These are phyloP conservation scores for Myopa tessellatipennis DNA, from an alignment of 2,888 invertebrate species.

Conservation along the genomic window DNA sequence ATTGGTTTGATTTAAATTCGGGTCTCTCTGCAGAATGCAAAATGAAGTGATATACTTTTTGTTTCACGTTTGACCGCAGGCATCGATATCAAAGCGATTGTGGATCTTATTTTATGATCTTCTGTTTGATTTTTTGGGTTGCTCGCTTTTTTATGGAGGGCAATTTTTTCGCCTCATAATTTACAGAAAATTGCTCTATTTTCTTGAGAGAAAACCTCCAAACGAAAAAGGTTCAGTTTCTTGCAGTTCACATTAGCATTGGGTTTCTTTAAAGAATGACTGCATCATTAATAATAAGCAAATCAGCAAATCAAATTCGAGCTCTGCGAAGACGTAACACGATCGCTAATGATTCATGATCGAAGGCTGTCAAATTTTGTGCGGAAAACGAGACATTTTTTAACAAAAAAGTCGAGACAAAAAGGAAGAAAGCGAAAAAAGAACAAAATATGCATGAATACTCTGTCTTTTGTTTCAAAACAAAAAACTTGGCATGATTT, in stretches of 20 bases:
- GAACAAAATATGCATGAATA: too few species aligned
- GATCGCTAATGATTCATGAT: not conserved
- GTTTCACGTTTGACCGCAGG: too few species aligned
- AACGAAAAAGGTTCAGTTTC: not conserved
- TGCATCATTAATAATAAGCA: not conserved
- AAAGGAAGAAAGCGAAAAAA: too few species aligned
- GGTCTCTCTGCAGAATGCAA: too few species aligned
- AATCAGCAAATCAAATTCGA: not conserved
- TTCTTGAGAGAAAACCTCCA: constrained; percentile 22
- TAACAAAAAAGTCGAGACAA: not conserved
- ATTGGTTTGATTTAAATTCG: too few species aligned
- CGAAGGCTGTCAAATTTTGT: not conserved
- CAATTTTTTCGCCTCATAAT: constrained; percentile 57
- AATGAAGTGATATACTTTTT: too few species aligned
- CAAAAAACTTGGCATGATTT: too few species aligned
- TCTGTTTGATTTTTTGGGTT: too few species aligned
- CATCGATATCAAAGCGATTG: too few species aligned
- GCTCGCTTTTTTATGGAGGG: too few species aligned
- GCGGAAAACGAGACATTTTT: not conserved
- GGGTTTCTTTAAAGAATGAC: not conserved
- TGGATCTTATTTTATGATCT: too few species aligned
- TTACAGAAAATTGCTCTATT: constrained; percentile 62
- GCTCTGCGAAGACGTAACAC: not conserved
- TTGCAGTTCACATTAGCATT: not conserved
- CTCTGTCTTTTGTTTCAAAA: too few species aligned